Evolutionary conservation across 2,113 vertebrate species (phyloP), one percentile per base, ranked within the genome.

Genomic region (Dromiciops gliroides): DNA sequence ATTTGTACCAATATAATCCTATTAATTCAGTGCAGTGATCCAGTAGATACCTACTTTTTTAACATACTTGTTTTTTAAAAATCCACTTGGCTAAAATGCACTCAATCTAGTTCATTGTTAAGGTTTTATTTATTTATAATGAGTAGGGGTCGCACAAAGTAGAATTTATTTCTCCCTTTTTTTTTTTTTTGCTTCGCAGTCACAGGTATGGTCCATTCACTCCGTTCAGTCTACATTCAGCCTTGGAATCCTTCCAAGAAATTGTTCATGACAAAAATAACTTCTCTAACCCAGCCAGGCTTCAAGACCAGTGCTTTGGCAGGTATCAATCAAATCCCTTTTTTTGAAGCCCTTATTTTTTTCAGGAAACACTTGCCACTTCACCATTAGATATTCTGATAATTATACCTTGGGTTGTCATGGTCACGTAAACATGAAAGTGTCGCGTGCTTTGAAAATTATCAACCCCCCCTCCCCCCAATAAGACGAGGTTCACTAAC

Each of bases 261-360:
- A 89, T 95, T 93, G 9, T 90, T n/a, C 91, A 37, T 92, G 48
- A 47, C 92, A 3, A 94, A 3, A 91, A 91, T 94, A 93, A 91
- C 90, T 22, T 37, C 91, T 91, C 94, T 75, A 94, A 91, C 93
- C 94, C 91, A 93, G n/a, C 94, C 89, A 93, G 93, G 93, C 89
- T 94, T 94, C 89, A 90, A 51, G 50, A 48, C 92, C 93, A 23
- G 91, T 93, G 48, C 48, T 89, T n/a, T 83, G n/a, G n/a, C n/a
- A n/a, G n/a, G n/a, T n/a, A n/a, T n/a, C n/a, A 53, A 53, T 53
- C 24, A 8, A 53, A 44, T 10, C 94, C 11, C 83, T 52, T 37
- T 91, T 94, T 91, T 49, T 83, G 9, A 8, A 56, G 53, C 6
- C 8, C 53, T 56, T 52, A 24, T 53, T 94, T 67, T 31, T 48